Base-by-base conservation (phyloP, 92 coral and sea anemone genomes). In the Anthopleura xanthogrammica region DNA sequence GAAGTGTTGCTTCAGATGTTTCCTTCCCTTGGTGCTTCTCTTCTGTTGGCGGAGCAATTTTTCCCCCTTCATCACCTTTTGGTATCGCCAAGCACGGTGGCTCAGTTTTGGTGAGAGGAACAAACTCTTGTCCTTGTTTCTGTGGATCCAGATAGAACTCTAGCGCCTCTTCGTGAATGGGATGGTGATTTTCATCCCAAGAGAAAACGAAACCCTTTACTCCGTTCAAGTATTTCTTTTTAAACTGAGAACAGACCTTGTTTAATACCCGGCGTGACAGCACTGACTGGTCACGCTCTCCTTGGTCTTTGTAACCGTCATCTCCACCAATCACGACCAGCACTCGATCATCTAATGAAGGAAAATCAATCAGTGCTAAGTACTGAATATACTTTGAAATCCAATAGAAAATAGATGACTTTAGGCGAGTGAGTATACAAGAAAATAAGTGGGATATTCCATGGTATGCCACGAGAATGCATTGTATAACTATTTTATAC, bases 81-180 rank as follows among this genome's bases (percentile, higher is more conserved):
- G 74, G 42, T 36, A 9, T 2, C 22, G 29, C 24, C 29, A 19
- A 2, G 11, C 22, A 11, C 1, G 74, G 74, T 8, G 42, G 74
- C 40, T 9, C 2, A 7, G 73, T 76, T 46, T 70, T 75, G 24
- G 93, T 88, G 22, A 20, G 56, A 36, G 89, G 85, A 8, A 79
- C 89, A 81, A 92, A 92, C 41, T 72, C 82, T 76, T 77, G 36
- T 12, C 85, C 87, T 29, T 81, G n/a, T 4, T 92, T 87, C 19
- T 7, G 24, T 12, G 90, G 77, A 68, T 80, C 60, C 79, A 92
- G 84, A 83, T 66, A 92, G 65, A 86, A 89, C 54, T 56, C 17
- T 0, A 92, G 80, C 36, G 95, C 92, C 36, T 89, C 92, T 36
- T 92, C 91, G 72, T 92, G 95, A 41, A 92, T 87, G 29, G 87